Evolutionary conservation across 2,888 invertebrate genomes (phyloP).

Genomic region (Stenodema calcarata): DNA sequence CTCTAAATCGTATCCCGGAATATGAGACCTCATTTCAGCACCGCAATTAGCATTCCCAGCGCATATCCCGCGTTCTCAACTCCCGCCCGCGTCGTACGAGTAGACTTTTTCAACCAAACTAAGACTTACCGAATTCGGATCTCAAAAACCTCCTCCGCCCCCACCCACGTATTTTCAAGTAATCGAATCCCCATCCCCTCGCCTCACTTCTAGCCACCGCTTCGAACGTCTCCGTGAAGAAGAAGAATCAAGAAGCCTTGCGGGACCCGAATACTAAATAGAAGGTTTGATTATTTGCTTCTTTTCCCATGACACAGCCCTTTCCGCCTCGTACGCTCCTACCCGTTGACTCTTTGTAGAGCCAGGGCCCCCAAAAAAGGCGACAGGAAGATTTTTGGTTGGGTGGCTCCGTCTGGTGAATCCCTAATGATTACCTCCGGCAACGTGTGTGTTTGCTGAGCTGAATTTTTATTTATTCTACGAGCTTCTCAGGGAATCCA

Average conservation of each 20-base stretch:
- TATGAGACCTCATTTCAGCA: too few relatives aligned
- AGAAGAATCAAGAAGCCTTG: constrained; percentile 26
- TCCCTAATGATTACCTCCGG: constrained; percentile 15
- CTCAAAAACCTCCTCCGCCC: not conserved
- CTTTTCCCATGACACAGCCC: constrained; percentile 16
- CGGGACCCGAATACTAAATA: constrained; percentile 37
- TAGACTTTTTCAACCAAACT: not conserved
- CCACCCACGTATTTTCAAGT: not conserved
- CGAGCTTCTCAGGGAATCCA: not conserved
- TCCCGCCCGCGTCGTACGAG: too few relatives aligned
- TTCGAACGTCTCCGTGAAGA: not conserved
- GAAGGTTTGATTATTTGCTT: constrained; percentile 46
- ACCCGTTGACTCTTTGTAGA: not conserved
- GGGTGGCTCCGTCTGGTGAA: constrained; percentile 9
- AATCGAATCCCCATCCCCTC: constrained; percentile 15
- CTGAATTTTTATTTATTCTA: constrained; percentile 29
- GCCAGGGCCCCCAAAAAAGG: not conserved
- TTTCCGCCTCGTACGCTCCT: constrained; percentile 7
- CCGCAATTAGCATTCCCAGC: too few relatives aligned
- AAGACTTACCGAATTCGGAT: not conserved
- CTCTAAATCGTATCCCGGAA: too few relatives aligned
- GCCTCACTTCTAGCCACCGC: too few relatives aligned
- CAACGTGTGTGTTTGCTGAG: constrained; percentile 9
- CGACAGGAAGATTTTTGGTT: constrained; percentile 12
- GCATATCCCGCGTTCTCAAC: too few relatives aligned